Base-by-base conservation (phyloP, 2,113 vertebrate genomes). In the Microtus oregoni region DNA sequence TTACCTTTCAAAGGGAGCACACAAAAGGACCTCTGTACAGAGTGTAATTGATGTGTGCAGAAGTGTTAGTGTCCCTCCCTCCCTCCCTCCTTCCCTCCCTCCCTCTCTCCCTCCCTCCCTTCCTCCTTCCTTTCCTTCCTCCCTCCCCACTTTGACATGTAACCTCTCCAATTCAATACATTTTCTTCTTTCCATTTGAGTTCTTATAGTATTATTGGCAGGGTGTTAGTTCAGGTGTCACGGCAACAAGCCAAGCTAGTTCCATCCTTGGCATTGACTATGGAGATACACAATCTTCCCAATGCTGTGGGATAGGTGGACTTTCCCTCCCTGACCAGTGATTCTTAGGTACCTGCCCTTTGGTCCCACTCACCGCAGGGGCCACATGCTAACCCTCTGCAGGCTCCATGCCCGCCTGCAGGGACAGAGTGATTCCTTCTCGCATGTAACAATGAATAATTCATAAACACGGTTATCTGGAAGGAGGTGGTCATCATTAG, bases 401-500 rank as follows among this genome's bases (percentile, higher is more conserved):
- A 5, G 55, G 77, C 79, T 6, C 70, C 32, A 55, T 15, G 73
- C 47, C 83, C 68, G 81, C 81, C 67, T 73, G 26, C 22, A 73
- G 81, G 78, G 79, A 94, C 38, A 50, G 58, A 50, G 78, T 5
- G 83, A 44, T 90, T 98, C 98, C 52, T 76, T 98, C 96, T 98
- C 28, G 1, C 86, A 93, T 79, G 44, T 28, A 79, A 91, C 86
- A 83, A 92, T 98, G 97, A 98, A 98, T 98, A 98, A 98, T 98
- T 98, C 98, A 98, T 98, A 95, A 95, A 89, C 63, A 77, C 94
- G 96, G 93, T 98, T 98, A 97, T 95, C 92, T 89, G 96, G 95
- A 98, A 98, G 97, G 98, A 92, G 98, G 95, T 98, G 92, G 92
- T 97, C 92, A 94, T 98, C 96, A 98, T 98, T 98, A 98, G 98